phyloP scores from a whole-genome alignment of 2,113 vertebrate species.

The Pseudolaguvia tuberculata region DNA sequence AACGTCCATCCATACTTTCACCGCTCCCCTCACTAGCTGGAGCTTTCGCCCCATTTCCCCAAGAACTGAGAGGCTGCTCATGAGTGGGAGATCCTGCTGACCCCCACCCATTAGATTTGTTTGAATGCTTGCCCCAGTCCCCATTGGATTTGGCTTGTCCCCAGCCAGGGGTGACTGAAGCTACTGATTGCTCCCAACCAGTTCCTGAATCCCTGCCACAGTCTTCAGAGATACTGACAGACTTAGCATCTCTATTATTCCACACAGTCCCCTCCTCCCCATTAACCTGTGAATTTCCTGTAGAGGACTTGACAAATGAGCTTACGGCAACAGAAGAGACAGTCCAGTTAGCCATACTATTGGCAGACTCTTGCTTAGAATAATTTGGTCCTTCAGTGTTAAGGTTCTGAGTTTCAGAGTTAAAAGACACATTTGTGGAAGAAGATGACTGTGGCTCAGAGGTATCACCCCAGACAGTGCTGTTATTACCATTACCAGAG shows the following conservation, averaged over 20 bases:
- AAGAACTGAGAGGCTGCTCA: conserved; percentile 71
- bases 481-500: conserved; percentile 62
- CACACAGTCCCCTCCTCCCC: conserved; percentile 79
- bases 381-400: conserved; percentile 99
- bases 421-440: conserved; percentile 97
- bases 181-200: conserved; percentile 72
- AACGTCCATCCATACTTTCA: conserved; percentile 77
- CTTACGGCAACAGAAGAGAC: conserved; percentile 78
- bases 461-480: conserved; percentile 90
- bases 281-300: conserved; percentile 68
- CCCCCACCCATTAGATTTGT: conserved; percentile 81
- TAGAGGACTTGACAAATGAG: conserved; percentile 77
- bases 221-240: conserved; percentile 61
- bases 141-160: conserved; percentile 56
- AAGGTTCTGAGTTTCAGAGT: conserved; percentile 99
- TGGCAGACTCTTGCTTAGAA: conserved; percentile 79
- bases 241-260: conserved; percentile 79
- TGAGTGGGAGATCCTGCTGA: conserved; percentile 63
- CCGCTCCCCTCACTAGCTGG: conserved; percentile 83
- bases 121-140: conserved; percentile 65
- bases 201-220: conserved; percentile 77
- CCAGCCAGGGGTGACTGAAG: conserved; percentile 72
- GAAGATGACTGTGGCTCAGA: conserved; percentile 85
- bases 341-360: conserved; percentile 86
- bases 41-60: conserved; percentile 78